Percentiles rank a stretch among this genome's conserved stretches.
phyloP scores from a whole-genome alignment of 2,113 vertebrate species.

The Perca flavescens region DNA sequence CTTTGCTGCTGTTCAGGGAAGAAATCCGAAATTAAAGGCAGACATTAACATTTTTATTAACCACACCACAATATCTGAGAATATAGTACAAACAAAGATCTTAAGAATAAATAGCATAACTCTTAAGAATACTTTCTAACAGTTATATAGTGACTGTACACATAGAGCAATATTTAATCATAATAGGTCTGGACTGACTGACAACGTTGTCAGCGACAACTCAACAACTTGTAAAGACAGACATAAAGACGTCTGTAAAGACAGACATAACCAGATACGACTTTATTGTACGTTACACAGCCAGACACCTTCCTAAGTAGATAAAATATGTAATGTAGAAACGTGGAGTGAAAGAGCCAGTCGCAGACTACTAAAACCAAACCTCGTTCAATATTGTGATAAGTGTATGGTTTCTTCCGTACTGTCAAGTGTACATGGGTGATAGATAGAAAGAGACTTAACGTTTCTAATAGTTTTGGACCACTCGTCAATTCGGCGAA shows the following conservation, averaged over 20 bases:
- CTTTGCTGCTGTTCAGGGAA: constrained; percentile 9
- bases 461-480: rapidly evolving
- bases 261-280: neutral
- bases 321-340: neutral
- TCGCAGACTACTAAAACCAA: neutral
- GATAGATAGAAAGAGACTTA: rapidly evolving
- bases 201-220: neutral
- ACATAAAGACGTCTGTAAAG: neutral
- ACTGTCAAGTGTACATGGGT: rapidly evolving
- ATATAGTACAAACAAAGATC: neutral
- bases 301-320: neutral
- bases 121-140: neutral
- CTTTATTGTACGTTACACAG: neutral
- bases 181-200: neutral
- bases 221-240: neutral
- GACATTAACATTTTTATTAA: neutral
- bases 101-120: no score
- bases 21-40: neutral
- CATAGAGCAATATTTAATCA: constrained; percentile 18
- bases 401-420: neutral
- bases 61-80: neutral
- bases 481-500: constrained; percentile 20
- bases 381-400: neutral
- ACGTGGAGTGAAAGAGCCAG: neutral
- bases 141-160: neutral